Percentiles rank a stretch among this genome's conserved stretches.
Conservation (phyloP, 2,797 vertebrate genomes). For the Anguilla obscura region DNA sequence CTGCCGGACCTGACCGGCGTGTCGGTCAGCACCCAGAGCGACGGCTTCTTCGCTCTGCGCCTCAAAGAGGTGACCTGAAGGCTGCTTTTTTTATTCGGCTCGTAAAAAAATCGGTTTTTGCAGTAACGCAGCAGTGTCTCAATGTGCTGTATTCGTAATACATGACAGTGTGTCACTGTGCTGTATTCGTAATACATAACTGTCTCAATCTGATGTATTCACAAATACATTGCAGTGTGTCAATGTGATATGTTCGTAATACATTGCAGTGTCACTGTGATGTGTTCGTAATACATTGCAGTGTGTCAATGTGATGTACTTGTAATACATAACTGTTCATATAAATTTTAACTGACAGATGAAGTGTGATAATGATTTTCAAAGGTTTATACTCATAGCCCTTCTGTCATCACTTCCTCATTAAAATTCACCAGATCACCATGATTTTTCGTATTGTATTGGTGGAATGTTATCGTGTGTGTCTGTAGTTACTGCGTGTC, state of each 20-base stretch:
- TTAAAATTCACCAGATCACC: background rate
- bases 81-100: background rate
- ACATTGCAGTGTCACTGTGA: too few species aligned
- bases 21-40: constrained; percentile 91
- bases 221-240: too few species aligned
- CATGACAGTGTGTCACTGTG: too few species aligned
- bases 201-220: too few species aligned
- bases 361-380: background rate
- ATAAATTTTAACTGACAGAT: background rate
- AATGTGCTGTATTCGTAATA: too few species aligned
- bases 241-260: too few species aligned
- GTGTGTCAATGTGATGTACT: background rate
- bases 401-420: background rate
- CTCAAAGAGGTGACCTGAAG: constrained; percentile 85
- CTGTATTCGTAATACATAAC: too few species aligned
- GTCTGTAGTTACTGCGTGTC: background rate
- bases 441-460: background rate
- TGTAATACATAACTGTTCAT: background rate
- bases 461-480: too few species aligned
- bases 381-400: background rate
- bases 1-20: constrained; percentile 89
- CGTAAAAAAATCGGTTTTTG: background rate
- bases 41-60: constrained; percentile 93
- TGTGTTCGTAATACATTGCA: background rate
- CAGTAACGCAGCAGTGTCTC: background rate